Evolutionary conservation across 2,888 invertebrate genomes (phyloP), one percentile per base, ranked within the genome.

Genomic region (Cheilosia grossa): DNA sequence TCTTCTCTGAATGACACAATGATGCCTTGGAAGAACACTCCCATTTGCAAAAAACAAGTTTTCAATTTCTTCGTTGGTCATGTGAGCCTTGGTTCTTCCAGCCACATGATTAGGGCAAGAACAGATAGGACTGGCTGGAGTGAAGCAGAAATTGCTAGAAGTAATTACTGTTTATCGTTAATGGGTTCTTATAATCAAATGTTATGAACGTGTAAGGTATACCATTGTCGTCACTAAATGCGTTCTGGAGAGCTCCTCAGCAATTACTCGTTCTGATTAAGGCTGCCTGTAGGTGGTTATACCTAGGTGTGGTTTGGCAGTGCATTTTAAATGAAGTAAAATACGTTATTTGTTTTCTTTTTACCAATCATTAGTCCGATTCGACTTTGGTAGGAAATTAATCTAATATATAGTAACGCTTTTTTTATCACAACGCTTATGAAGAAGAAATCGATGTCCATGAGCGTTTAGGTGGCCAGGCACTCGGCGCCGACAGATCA

Each of bases 161-260:
- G 4, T 49, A 30, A 30, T 47, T 47, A 19, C 17, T 19, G 10
- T 47, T 47, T 17, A 47, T 47, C 47, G 47, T 19, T 19, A 47
- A 47, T 47, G 47, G 44, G n/a, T 47, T 19, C 9, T 19, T 37
- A 9, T 47, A 47, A 53, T 53, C 53, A 53, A 24, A 13, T 37
- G 3, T 37, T 53, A 27, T 47, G 44, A 5, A 51, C 7, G 30
- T 30, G 9, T 30, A 9, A 30, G 6, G 30, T 9, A 2, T 2
- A 13, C 1, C 21, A 17, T 51, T 13, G 17, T 51, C 24, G 21
- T 27, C 21, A 21, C 4, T 1, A 3, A 17, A 19, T 17, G 6
- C 7, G 19, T 47, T 19, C 47, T 47, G 2, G 17, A 19, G 2
- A 47, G 9, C 9, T 17, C 17, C 4, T 47, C 19, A 27, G 47